Evolutionary conservation across 2,113 vertebrate genomes (phyloP).

Genomic region (Myiagra hebetior): DNA sequence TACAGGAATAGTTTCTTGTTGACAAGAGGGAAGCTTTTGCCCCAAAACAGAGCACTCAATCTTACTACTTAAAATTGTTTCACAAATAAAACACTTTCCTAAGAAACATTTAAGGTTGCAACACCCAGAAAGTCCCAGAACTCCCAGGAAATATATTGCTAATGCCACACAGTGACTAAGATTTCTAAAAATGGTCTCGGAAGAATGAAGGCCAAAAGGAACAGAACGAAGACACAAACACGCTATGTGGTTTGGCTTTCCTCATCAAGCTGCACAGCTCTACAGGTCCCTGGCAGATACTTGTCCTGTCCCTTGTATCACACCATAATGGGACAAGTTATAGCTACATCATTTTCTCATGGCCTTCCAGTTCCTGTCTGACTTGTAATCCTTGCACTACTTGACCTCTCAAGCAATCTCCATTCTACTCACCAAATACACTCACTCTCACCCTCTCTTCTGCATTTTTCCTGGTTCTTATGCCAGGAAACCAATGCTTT

Average conservation of each 20-base stretch:
- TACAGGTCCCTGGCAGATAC: background rate
- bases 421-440: background rate
- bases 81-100: background rate
- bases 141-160: background rate
- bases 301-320: no score
- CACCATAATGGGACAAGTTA: background rate
- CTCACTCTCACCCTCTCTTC: background rate
- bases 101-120: background rate
- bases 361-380: background rate
- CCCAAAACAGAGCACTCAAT: background rate
- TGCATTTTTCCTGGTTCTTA: background rate
- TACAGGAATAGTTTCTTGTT: background rate
- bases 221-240: background rate
- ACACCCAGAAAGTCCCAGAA: background rate
- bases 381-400: background rate
- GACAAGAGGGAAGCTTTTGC: background rate
- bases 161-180: background rate
- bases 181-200: conserved; percentile 1
- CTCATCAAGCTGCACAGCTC: background rate
- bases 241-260: background rate
- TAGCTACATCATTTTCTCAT: background rate
- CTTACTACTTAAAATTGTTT: background rate
- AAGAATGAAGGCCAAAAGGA: conserved; percentile 12
- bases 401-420: background rate
- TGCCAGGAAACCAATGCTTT: conserved; percentile 3